These are phyloP conservation scores for Neotoxoptera formosana DNA, from an alignment of 1,140 invertebrate species.

Conservation along the genomic window DNA sequence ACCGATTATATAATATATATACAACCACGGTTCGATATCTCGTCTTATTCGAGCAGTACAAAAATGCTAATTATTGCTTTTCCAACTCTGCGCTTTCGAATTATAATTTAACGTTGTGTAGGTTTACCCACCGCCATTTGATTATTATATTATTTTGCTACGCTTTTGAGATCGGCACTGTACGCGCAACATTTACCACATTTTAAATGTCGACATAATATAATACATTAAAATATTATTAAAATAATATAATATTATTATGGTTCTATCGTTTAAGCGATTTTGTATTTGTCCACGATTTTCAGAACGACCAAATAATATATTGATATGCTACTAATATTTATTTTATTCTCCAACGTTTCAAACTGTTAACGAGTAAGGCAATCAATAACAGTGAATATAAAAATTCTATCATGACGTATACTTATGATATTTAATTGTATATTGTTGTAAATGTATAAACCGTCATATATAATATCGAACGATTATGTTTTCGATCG, in stretches of 20 bases:
- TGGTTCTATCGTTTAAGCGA: background rate
- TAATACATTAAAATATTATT: no score
- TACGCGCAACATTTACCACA: background rate
- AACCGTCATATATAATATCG: background rate
- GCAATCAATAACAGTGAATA: background rate
- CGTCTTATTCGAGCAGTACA: background rate
- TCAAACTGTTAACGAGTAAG: background rate
- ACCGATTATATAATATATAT: background rate
- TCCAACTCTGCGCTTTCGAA: background rate
- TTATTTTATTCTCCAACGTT: background rate
- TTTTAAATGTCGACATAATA: no score
- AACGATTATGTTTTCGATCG: no score
- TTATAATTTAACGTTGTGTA: background rate
- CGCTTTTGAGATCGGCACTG: background rate
- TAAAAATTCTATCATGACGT: background rate
- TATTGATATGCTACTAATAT: background rate
- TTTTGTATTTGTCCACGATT: background rate
- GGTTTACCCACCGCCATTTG: background rate
- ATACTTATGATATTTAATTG: background rate
- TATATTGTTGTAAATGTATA: background rate
- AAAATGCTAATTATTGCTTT: background rate
- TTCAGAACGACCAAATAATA: slow-evolving; percentile 29
- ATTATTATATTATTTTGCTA: background rate
- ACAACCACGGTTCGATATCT: background rate
- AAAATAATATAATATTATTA: background rate